Percentiles rank a stretch among this genome's conserved stretches.
These are phyloP conservation scores for Nomada lathburiana DNA, from an alignment of 2,888 invertebrate species.

Conservation along the genomic window DNA sequence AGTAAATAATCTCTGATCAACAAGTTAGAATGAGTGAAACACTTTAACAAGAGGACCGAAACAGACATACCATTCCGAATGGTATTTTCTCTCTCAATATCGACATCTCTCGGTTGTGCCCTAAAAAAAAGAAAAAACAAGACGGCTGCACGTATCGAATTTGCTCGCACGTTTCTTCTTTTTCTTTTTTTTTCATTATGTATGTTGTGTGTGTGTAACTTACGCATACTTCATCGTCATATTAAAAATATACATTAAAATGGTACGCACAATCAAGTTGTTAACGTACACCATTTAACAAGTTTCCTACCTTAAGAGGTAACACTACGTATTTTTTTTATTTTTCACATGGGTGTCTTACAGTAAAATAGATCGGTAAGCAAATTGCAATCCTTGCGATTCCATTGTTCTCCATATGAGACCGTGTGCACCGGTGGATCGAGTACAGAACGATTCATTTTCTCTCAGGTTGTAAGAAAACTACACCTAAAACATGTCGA, in stretches of 20 bases:
- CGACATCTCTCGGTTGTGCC: slow-evolving; percentile 66
- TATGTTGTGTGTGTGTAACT: slow-evolving; percentile 66
- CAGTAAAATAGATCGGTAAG: slow-evolving; percentile 72
- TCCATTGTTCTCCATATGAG: slow-evolving; percentile 17
- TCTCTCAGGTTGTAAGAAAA: slow-evolving; percentile 16
- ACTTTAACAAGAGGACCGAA: slow-evolving; percentile 33
- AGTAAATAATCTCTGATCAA: slow-evolving; percentile 43
- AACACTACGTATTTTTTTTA: slow-evolving; percentile 54
- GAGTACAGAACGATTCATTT: slow-evolving; percentile 3
- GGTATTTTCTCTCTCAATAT: not conserved
- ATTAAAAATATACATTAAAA: slow-evolving; percentile 82
- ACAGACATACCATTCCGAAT: not conserved
- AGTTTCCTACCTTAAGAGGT: slow-evolving; percentile 63
- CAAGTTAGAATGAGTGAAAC: slow-evolving; percentile 7
- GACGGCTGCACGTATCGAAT: slow-evolving; percentile 43
- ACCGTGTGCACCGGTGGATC: slow-evolving; percentile 43
- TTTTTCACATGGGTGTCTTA: slow-evolving; percentile 43
- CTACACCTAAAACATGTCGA: not conserved
- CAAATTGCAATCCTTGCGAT: slow-evolving; percentile 58
- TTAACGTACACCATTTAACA: slow-evolving; percentile 72
- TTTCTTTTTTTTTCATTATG: slow-evolving; percentile 13
- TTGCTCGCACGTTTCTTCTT: slow-evolving; percentile 10
- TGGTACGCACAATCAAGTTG: slow-evolving; percentile 73
- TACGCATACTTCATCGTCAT: slow-evolving; percentile 73
- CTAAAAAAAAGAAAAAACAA: slow-evolving; percentile 35